phyloP scores from a whole-genome alignment of 2,797 vertebrate species.

The Pampus argenteus region DNA sequence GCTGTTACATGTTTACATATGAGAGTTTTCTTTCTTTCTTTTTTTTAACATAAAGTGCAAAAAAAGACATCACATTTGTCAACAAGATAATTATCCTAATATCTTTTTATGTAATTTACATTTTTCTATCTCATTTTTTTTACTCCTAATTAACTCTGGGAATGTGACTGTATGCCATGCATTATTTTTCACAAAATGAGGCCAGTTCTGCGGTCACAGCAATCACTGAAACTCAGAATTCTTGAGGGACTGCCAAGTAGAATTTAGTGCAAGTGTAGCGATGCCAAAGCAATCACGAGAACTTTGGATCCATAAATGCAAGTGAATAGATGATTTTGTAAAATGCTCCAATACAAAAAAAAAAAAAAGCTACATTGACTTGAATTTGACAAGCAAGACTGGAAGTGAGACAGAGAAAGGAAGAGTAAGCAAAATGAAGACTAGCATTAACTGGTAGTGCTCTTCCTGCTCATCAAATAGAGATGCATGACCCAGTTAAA shows the following conservation, averaged over 20 bases:
- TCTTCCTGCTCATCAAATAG: slow-evolving; percentile 77
- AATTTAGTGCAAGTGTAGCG: slow-evolving; percentile 62
- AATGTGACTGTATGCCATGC: slow-evolving; percentile 52
- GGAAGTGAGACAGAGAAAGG: slow-evolving; percentile 34
- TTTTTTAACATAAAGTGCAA: not conserved
- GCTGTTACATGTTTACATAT: not conserved
- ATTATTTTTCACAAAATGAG: slow-evolving; percentile 57
- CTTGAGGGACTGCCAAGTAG: slow-evolving; percentile 66
- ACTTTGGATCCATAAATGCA: slow-evolving; percentile 61
- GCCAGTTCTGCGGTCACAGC: slow-evolving; percentile 59
- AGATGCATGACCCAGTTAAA: slow-evolving; percentile 82
- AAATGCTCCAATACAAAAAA: slow-evolving; percentile 45
- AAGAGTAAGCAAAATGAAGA: slow-evolving; percentile 60
- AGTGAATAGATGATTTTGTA: slow-evolving; percentile 70
- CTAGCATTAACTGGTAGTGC: slow-evolving; percentile 64
- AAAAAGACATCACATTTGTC: slow-evolving; percentile 42
- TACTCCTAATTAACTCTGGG: slow-evolving; percentile 50
- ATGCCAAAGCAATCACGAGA: slow-evolving; percentile 70
- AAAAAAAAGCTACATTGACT: slow-evolving; percentile 43
- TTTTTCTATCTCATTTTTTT: slow-evolving; percentile 41
- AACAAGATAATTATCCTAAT: slow-evolving; percentile 36
- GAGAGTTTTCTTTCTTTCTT: not conserved
- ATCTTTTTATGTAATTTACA: slow-evolving; percentile 36
- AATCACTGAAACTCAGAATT: slow-evolving; percentile 70
- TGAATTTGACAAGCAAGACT: slow-evolving; percentile 55